Conservation (phyloP, 2,113 vertebrate genomes). For the Gadus macrocephalus region DNA sequence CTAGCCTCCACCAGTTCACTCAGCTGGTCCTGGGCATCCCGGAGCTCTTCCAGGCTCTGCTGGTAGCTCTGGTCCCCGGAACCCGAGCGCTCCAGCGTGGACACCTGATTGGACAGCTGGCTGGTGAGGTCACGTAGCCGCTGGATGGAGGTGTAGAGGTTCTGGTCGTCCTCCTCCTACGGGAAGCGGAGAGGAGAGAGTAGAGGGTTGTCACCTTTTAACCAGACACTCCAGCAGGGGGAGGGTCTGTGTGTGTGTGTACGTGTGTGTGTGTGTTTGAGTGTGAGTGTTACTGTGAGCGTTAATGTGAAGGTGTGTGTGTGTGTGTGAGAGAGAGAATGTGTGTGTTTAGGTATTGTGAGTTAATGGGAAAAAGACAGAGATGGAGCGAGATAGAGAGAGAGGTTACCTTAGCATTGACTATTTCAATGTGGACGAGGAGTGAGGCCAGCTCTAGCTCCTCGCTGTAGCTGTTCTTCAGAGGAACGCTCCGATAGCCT, state of each 20-base stretch:
- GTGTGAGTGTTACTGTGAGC: too few species aligned
- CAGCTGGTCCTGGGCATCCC: slow-evolving; percentile 77
- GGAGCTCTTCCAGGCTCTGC: slow-evolving; percentile 79
- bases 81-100: slow-evolving; percentile 75
- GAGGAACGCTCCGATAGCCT: slow-evolving; percentile 79
- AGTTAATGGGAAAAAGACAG: not conserved
- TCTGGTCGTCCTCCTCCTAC: slow-evolving; percentile 85
- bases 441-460: slow-evolving; percentile 79
- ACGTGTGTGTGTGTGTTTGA: too few species aligned
- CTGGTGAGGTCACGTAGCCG: slow-evolving; percentile 79
- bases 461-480: slow-evolving; percentile 85
- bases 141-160: slow-evolving; percentile 85
- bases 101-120: slow-evolving; percentile 79
- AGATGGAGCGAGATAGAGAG: not conserved
- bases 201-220: too few species aligned
- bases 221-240: not conserved
- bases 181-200: slow-evolving; percentile 2
- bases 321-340: not conserved
- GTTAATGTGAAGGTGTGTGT: too few species aligned
- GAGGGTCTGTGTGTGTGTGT: not conserved
- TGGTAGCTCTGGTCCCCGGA: slow-evolving; percentile 78
- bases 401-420: slow-evolving; percentile 78
- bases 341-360: not conserved
- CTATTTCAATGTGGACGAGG: slow-evolving; percentile 82
- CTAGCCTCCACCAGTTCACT: slow-evolving; percentile 82